phyloP scores from a whole-genome alignment of 2,797 vertebrate species.

The Coilia nasus region DNA sequence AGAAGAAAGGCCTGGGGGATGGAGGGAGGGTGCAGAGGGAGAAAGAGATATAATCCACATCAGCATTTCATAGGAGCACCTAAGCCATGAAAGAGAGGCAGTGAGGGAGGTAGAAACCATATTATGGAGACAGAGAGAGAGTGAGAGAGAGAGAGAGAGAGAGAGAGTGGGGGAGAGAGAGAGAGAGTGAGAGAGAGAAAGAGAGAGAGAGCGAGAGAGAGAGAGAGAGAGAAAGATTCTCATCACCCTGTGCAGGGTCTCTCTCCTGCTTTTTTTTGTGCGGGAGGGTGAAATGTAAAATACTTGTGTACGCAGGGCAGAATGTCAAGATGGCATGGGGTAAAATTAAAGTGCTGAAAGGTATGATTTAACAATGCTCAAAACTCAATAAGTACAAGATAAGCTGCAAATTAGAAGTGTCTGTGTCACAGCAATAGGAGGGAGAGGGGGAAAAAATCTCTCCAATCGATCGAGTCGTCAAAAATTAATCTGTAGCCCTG shows the following conservation, averaged over 20 bases:
- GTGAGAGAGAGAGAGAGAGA: constrained; percentile 49
- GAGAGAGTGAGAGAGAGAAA: no score
- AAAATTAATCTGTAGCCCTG: constrained; percentile 88
- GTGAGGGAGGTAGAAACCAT: constrained; percentile 65
- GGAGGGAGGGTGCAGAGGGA: constrained; percentile 36
- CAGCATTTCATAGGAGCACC: constrained; percentile 80
- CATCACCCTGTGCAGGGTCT: constrained; percentile 61
- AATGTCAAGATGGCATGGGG: constrained; percentile 75
- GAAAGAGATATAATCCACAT: constrained; percentile 63
- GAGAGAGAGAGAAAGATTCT: constrained; percentile 52
- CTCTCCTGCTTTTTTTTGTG: constrained; percentile 43
- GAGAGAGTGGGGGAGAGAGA: constrained; percentile 48
- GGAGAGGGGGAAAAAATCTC: constrained; percentile 65
- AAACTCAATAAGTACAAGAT: constrained; percentile 90
- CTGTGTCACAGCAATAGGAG: constrained; percentile 79
- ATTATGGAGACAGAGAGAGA: constrained; percentile 57
- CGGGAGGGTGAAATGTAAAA: constrained; percentile 70
- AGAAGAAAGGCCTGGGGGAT: constrained; percentile 81
- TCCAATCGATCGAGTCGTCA: constrained; percentile 84
- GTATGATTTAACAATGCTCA: constrained; percentile 92
- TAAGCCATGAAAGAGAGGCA: constrained; percentile 62
- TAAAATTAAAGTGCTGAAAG: constrained; percentile 92
- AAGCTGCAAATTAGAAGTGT: constrained; percentile 92
- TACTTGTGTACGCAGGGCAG: constrained; percentile 76
- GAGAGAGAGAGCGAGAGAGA: constrained; percentile 29